Evolutionary conservation across 2,797 vertebrate species (phyloP).

Genomic region (Rhinogobio ventralis): DNA sequence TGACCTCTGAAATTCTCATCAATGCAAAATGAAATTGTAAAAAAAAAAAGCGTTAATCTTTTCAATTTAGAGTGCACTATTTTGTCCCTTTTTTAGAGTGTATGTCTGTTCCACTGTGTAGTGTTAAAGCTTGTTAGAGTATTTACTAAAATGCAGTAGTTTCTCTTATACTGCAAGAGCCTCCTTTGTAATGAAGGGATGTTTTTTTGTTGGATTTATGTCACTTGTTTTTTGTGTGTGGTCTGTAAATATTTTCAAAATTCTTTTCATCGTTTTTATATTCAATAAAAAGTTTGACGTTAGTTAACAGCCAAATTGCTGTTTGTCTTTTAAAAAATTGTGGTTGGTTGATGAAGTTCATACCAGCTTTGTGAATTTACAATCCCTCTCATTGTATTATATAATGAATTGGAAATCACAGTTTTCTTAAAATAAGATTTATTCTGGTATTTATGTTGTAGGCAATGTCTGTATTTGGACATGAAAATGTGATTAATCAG

Average conservation of each 20-base stretch:
- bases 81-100: background rate
- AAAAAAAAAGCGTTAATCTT: background rate
- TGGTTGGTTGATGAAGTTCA: background rate
- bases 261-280: conserved; percentile 26
- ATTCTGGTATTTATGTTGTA: no score
- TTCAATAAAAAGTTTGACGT: conserved; percentile 28
- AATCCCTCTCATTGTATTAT: no score
- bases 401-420: no score
- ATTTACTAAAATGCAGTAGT: conserved; percentile 31
- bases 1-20: background rate
- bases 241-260: conserved; percentile 34
- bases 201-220: conserved; percentile 16
- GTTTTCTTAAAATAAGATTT: no score
- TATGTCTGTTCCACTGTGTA: conserved; percentile 35
- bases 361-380: background rate
- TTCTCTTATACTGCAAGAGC: conserved; percentile 5
- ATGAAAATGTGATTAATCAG: no score
- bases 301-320: background rate
- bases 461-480: no score
- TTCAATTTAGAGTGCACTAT: conserved; percentile 36
- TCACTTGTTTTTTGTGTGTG: conserved; percentile 7
- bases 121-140: conserved; percentile 11
- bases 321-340: background rate
- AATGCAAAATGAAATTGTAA: background rate
- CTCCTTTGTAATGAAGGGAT: conserved; percentile 10